These are phyloP conservation scores for Papilio dardanus DNA, from an alignment of 1,140 invertebrate species.

Conservation along the genomic window DNA sequence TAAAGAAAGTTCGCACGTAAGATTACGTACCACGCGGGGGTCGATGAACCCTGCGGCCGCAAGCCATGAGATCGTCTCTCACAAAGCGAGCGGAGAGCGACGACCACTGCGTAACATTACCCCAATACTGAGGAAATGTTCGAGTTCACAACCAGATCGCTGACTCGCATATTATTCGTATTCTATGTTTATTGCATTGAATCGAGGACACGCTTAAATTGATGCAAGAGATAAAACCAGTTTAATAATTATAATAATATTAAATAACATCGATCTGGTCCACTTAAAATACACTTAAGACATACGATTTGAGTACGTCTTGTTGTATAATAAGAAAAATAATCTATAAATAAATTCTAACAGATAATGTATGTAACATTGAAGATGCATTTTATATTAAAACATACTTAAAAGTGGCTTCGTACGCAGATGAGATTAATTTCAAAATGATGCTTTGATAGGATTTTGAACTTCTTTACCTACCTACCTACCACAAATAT, in stretches of 20 bases:
- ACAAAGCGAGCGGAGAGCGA: slow-evolving; percentile 31
- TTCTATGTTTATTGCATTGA: neutral
- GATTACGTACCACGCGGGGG: slow-evolving; percentile 61
- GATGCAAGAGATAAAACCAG: slow-evolving; percentile 3
- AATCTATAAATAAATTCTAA: neutral
- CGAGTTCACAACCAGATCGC: neutral
- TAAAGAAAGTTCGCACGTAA: slow-evolving; percentile 53
- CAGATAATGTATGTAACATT: too few species aligned
- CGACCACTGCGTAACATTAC: slow-evolving; percentile 38
- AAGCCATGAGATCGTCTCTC: slow-evolving; percentile 26
- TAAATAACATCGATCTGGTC: neutral
- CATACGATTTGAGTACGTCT: neutral
- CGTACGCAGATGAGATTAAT: too few species aligned
- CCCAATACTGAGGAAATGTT: slow-evolving; percentile 24
- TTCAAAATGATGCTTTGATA: too few species aligned
- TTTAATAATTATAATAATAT: too few species aligned
- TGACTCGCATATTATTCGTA: neutral
- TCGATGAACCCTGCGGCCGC: slow-evolving; percentile 47
- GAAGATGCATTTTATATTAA: too few species aligned
- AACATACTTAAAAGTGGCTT: too few species aligned
- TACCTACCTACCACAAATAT: too few species aligned
- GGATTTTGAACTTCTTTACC: too few species aligned
- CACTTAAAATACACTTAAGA: neutral
- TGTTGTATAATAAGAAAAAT: neutral
- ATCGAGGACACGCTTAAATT: neutral